A percentile compares a stretch with the other conserved stretches of the same genome.
Evolutionary conservation across 1,140 invertebrate species (phyloP).

Genomic region (Vanessa tameamea): DNA sequence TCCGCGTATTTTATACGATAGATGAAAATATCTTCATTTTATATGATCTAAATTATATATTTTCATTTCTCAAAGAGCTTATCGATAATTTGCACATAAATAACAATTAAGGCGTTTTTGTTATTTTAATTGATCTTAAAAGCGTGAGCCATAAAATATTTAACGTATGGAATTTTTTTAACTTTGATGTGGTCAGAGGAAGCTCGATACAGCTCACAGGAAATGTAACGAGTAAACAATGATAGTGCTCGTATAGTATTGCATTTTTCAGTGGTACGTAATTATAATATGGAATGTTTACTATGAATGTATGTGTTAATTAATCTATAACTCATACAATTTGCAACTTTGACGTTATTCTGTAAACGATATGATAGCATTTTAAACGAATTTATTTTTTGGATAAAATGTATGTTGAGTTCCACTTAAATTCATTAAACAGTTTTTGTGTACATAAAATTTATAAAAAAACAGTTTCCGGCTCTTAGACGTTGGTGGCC

Average conservation of each 20-base stretch:
- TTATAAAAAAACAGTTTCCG: no score
- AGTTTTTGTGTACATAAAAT: no score
- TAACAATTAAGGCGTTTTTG: not conserved
- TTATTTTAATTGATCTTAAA: not conserved
- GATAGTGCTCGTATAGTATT: conserved; percentile 8
- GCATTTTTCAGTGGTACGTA: not conserved
- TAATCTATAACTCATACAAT: not conserved
- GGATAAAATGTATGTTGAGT: no score
- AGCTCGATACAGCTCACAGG: conserved; percentile 9
- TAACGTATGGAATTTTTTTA: conserved; percentile 14
- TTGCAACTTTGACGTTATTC: no score
- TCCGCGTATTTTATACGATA: no score
- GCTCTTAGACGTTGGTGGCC: no score
- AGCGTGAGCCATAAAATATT: not conserved
- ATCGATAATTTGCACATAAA: not conserved
- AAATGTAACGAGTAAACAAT: conserved; percentile 26
- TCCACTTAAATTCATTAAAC: no score
- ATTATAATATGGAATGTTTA: not conserved
- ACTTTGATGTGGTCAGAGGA: conserved; percentile 26
- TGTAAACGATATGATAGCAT: no score
- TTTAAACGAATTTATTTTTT: no score
- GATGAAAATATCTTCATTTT: no score
- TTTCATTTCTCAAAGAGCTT: not conserved
- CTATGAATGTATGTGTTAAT: not conserved
- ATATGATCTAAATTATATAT: not conserved